Conservation (phyloP, 2,113 vertebrate species). For the Hylia prasina region DNA sequence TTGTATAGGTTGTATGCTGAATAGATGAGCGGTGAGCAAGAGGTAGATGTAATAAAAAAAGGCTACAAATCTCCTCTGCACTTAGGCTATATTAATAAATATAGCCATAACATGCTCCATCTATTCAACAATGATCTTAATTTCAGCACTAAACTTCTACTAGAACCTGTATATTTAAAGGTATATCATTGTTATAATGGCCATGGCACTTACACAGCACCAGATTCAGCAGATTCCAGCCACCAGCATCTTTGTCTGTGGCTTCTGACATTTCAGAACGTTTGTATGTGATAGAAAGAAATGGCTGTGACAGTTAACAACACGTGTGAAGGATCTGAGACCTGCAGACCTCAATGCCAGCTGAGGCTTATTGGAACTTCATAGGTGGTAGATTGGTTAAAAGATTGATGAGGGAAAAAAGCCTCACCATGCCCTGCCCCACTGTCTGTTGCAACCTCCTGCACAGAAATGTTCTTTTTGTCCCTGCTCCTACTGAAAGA, state of each 20-base stretch:
- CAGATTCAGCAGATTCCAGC: neutral
- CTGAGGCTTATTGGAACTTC: neutral
- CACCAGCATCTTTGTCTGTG: neutral
- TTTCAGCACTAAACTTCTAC: neutral
- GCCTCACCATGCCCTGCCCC: rapidly evolving
- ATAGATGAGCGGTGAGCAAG: neutral
- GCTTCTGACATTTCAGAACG: neutral
- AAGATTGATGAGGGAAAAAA: neutral
- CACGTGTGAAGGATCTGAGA: neutral
- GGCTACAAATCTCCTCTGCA: neutral
- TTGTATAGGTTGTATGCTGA: neutral
- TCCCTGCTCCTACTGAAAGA: neutral
- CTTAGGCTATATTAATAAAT: conserved; percentile 15
- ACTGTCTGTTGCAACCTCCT: neutral
- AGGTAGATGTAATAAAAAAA: neutral
- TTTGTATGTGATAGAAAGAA: neutral
- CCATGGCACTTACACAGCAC: neutral
- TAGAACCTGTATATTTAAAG: neutral
- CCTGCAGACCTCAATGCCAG: neutral
- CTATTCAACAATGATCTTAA: neutral
- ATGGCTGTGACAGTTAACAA: neutral
- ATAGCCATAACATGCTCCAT: neutral
- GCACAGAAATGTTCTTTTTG: neutral
- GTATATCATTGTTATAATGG: neutral
- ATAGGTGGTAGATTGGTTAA: neutral